Conservation (phyloP, 2,888 invertebrate genomes). For the Drosophila nr. fundita region DNA sequence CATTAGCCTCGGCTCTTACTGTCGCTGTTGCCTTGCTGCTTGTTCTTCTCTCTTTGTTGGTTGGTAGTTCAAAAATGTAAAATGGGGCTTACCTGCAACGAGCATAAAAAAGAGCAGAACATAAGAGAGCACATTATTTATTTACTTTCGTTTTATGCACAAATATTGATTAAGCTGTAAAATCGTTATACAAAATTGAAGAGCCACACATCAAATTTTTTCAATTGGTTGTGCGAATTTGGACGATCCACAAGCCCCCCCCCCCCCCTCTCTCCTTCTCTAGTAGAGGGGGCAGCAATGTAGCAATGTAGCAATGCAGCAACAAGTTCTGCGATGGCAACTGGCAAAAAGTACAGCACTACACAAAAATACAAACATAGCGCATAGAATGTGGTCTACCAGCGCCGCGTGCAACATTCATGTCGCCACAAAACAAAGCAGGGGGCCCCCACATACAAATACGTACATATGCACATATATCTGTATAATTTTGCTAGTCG, state of each 20-base stretch:
- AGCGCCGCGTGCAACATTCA: slow-evolving; percentile 56
- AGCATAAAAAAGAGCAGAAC: slow-evolving; percentile 49
- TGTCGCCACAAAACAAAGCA: slow-evolving; percentile 48
- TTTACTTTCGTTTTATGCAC: slow-evolving; percentile 71
- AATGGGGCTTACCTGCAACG: slow-evolving; percentile 78
- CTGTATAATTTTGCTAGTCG: slow-evolving; percentile 67
- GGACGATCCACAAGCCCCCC: not conserved
- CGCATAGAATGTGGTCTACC: slow-evolving; percentile 61
- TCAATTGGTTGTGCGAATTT: slow-evolving; percentile 52
- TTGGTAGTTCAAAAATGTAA: slow-evolving; percentile 64
- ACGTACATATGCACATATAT: slow-evolving; percentile 37
- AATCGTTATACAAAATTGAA: slow-evolving; percentile 41
- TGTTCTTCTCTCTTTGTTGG: slow-evolving; percentile 25
- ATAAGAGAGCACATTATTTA: slow-evolving; percentile 37
- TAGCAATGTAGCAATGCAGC: slow-evolving; percentile 62
- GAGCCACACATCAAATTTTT: slow-evolving; percentile 37
- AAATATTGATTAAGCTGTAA: slow-evolving; percentile 78
- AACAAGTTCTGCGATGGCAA: slow-evolving; percentile 53
- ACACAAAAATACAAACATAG: slow-evolving; percentile 62
- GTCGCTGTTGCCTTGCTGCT: slow-evolving; percentile 8
- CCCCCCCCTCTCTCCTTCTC: too few relatives aligned
- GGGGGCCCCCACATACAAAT: slow-evolving; percentile 16
- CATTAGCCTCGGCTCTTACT: slow-evolving; percentile 62
- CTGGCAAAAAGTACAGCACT: slow-evolving; percentile 65
- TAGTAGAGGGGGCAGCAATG: not conserved